Base-by-base conservation (phyloP, 2,797 vertebrate species). In the Bryconaethiops microstoma region DNA sequence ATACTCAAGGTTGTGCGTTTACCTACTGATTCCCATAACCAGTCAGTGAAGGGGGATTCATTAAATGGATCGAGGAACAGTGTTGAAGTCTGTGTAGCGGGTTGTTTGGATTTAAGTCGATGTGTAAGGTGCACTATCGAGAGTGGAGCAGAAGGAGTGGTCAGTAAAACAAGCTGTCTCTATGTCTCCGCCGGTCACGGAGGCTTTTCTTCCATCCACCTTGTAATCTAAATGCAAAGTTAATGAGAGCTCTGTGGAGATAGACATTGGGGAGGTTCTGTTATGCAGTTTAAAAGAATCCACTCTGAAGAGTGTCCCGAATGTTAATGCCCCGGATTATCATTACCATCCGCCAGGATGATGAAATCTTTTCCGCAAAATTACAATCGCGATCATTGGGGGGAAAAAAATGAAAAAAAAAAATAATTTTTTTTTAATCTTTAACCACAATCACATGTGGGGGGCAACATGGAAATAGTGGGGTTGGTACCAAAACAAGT, bases 211-310 rank as follows among this genome's bases (percentile, higher is more conserved):
- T 78, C 62, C 39, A 25, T 60, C 76, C 71, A 68, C 70, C 78
- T 74, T 75, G 80, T 69, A 78, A 83, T 86, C 73, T 74, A 84
- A 86, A 87, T 81, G 81, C 79, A 81, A 80, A 85, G 84, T 80
- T 86, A 85, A 88, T 77, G 82, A 85, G 86, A 57, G 73, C 79
- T 84, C 79, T 16, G 78, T 40, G 62, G 73, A 84, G 74, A 54
- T 9, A 67, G 80, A 74, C 80, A 69, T 73, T 6, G 14, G 77
- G 60, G 67, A 79, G 72, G 75, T 67, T 82, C 81, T 52, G 78
- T 55, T 54, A 64, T 62, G 70, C 72, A 75, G 68, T 84, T 86
- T 81, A 84, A 82, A 78, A 80, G 76, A 70, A 88, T 82, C 71
- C 72, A 76, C 60, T 76, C 62, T 21, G 75, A 52, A 40, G 45